Evolutionary conservation across 2,888 invertebrate genomes (phyloP).

Genomic region (Furcula furcula): DNA sequence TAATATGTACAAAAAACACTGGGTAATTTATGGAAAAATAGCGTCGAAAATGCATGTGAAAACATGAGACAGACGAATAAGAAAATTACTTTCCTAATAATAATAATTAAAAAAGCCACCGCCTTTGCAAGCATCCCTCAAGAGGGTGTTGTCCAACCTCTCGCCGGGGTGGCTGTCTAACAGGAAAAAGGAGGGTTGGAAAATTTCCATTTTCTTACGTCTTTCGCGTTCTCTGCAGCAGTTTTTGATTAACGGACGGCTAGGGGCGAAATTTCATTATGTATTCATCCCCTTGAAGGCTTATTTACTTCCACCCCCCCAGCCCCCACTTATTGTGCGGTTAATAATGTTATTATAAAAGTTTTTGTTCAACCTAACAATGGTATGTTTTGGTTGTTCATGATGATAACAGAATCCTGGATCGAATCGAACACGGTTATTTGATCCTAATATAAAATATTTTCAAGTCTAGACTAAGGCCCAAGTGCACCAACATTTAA

Average conservation of each 20-base stretch:
- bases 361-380: conserved; percentile 31
- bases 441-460: too few relatives aligned
- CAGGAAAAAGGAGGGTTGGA: conserved; percentile 82
- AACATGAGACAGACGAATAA: too few relatives aligned
- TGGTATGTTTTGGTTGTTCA: too few relatives aligned
- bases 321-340: conserved; percentile 38
- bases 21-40: too few relatives aligned
- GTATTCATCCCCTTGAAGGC: conserved; percentile 76
- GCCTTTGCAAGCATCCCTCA: conserved; percentile 33
- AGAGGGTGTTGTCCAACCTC: conserved; percentile 60
- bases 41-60: too few relatives aligned
- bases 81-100: too few relatives aligned
- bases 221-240: conserved; percentile 75
- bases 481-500: too few relatives aligned
- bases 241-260: conserved; percentile 80
- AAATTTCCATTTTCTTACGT: conserved; percentile 82
- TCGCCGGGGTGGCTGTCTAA: conserved; percentile 52
- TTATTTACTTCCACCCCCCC: conserved; percentile 50
- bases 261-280: conserved; percentile 77
- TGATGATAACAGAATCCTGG: too few relatives aligned
- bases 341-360: conserved; percentile 41
- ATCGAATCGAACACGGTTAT: too few relatives aligned
- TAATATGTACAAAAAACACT: too few relatives aligned
- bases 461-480: too few relatives aligned
- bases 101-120: conserved; percentile 25